Evolutionary conservation across 1,140 invertebrate species (phyloP), one percentile per base, ranked within the genome.

Genomic region (Temnothorax longispinosus): DNA sequence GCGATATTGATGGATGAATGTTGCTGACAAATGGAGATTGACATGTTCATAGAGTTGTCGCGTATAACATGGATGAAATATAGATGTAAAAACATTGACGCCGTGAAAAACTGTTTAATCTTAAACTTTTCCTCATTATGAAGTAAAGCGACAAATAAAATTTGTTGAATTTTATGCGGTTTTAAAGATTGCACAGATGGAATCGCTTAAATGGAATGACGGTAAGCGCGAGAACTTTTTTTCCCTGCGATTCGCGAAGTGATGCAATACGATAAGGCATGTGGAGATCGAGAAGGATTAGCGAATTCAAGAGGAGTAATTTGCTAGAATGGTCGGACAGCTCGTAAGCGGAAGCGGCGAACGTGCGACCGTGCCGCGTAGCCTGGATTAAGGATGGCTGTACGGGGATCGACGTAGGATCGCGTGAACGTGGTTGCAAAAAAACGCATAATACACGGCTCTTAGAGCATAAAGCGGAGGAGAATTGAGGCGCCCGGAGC

Each of bases 361-460:
- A 82, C 78, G 80, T 72, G 54, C 52, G 67, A 72, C 52, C 69
- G 65, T 65, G 44, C 32, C 35, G 41, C 77, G 74, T 85, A 62
- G 52, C 71, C 62, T 78, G 85, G 77, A 90, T 90, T 84, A 90
- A 85, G 77, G 58, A 86, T 84, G 76, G 86, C 27, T 27, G 27
- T 81, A 86, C 56, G 65, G 32, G 35, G 52, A 64, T 21, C 35
- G 60, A 38, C 62, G 21, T 60, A 62, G 80, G 38, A 86, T 90
- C 89, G 89, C 89, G 89, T 90, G 89, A 90, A 90, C 75, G 71
- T 84, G 50, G 60, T 47, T 76, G 64, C 78, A 86, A 90, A 75
- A 78, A 90, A 88, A 67, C 88, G 81, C 72, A 75, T 82, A 86
- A 91, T 86, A 74, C 76, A 88, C 89, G 76, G 86, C n/a, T 90